Base-by-base conservation (phyloP, 1,140 invertebrate species). In the Aporrectodea caliginosa region DNA sequence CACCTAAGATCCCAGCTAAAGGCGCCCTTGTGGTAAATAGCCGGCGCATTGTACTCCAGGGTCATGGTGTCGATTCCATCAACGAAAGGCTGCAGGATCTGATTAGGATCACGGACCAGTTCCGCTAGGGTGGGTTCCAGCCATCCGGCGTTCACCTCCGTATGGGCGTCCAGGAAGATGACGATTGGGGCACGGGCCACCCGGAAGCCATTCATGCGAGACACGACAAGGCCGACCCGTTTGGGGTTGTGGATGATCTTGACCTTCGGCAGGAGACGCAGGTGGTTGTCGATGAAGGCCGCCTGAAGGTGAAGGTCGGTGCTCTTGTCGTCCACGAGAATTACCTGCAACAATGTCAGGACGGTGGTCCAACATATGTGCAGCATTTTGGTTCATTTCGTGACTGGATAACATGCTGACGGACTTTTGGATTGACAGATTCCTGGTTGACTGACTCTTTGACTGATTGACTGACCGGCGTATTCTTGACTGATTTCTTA, bases 131-230 rank as follows among this genome's bases (percentile, higher is more conserved):
- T 89, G 0, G 97, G 97, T 85, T 98, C 95, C 80, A 98, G 88
- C 97, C 97, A 99, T 58, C 96, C 96, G 90, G 92, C 92, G 0
- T 95, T 94, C 84, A 34, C 32, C 73, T 98, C 96, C 90, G 95
- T 97, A 88, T 98, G 96, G 43, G 94, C 96, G 88, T 98, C 96
- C 73, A 98, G 91, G 88, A 96, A 98, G 29, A 95, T 97, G 29
- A 98, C 90, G 0, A 98, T 94, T 0, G 93, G 92, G 0, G 93
- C 95, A 35, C 91, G 93, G 73, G 95, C 94, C 81, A 93, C 91
- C 58, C 91, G 89, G 16, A 95, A 95, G 2, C 96, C 93, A 78
- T 96, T 86, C 22, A 98, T 89, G 78, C 96, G 90, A 0, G 96
- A 96, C 80, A 95, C 91, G 83, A 98, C 98, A 79, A 98, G 90